phyloP scores from a whole-genome alignment of 1,140 invertebrate genomes.

The Apis florea region DNA sequence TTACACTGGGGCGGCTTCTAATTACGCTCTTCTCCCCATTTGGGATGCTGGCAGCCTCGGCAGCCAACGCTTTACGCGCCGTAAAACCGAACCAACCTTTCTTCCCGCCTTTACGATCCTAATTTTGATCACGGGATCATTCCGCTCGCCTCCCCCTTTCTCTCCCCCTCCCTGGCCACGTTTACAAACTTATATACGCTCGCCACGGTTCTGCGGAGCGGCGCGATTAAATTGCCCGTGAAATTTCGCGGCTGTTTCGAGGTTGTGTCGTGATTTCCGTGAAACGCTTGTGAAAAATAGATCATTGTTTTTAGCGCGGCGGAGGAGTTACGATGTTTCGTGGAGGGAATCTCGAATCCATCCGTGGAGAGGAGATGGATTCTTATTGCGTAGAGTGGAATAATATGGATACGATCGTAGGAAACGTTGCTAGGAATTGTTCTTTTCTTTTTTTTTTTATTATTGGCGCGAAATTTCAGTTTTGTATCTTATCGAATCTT shows the following conservation, averaged over 20 bases:
- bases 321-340: neutral
- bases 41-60: neutral
- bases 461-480: no score
- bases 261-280: slow-evolving; percentile 8
- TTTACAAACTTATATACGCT: no score
- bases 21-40: slow-evolving; percentile 57
- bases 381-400: neutral
- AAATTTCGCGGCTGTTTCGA: slow-evolving; percentile 10
- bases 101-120: slow-evolving; percentile 36
- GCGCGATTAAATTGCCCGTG: slow-evolving; percentile 34
- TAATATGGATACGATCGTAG: no score
- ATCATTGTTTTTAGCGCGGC: slow-evolving; percentile 4
- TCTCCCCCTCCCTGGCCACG: neutral
- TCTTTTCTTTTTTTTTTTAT: no score
- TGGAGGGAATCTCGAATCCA: neutral
- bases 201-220: neutral
- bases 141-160: neutral
- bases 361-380: neutral
- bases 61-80: slow-evolving; percentile 39
- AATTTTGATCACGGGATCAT: slow-evolving; percentile 42
- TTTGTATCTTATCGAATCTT: no score
- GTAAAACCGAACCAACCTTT: slow-evolving; percentile 43
- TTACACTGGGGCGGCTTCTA: slow-evolving; percentile 52
- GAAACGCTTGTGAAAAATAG: neutral
- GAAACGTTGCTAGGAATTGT: no score